phyloP scores from a whole-genome alignment of 2,888 invertebrate genomes.

The Himalopsyche tibetana region DNA sequence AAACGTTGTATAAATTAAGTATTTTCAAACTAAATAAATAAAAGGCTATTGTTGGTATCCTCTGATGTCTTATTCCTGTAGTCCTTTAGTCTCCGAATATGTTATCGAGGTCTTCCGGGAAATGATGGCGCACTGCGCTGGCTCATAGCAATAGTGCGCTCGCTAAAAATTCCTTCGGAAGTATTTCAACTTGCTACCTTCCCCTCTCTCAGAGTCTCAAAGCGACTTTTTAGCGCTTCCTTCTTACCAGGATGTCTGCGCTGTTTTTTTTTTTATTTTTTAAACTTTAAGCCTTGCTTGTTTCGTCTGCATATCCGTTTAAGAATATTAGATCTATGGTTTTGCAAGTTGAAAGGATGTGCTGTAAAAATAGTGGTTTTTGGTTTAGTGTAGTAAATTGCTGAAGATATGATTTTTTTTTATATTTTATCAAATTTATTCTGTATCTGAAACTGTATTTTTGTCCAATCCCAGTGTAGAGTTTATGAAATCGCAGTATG shows the following conservation, averaged over 20 bases:
- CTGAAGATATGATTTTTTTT: too few species aligned
- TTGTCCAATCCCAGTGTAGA: too few species aligned
- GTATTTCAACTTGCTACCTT: slow-evolving; percentile 39
- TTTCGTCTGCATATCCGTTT: slow-evolving; percentile 17
- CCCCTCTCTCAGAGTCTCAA: background rate
- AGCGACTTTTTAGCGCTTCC: slow-evolving; percentile 17
- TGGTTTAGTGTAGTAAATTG: too few species aligned
- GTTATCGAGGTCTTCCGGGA: slow-evolving; percentile 52
- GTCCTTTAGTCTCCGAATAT: slow-evolving; percentile 51
- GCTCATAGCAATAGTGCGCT: background rate
- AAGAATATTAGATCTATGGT: background rate
- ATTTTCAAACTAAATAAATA: too few species aligned
- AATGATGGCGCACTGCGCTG: slow-evolving; percentile 47
- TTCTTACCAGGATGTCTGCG: slow-evolving; percentile 8
- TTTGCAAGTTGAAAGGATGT: background rate
- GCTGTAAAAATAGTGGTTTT: too few species aligned
- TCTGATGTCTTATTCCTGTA: background rate
- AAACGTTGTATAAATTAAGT: too few species aligned
- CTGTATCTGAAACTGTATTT: too few species aligned
- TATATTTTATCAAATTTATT: too few species aligned
- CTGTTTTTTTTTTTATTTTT: background rate
- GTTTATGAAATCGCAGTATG: too few species aligned
- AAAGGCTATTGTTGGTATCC: background rate
- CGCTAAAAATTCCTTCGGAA: slow-evolving; percentile 41
- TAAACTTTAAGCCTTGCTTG: background rate